phyloP scores from a whole-genome alignment of 30 jellyfish, hydroid and myxozoan genomes.

The Nemopilema nomurai region DNA sequence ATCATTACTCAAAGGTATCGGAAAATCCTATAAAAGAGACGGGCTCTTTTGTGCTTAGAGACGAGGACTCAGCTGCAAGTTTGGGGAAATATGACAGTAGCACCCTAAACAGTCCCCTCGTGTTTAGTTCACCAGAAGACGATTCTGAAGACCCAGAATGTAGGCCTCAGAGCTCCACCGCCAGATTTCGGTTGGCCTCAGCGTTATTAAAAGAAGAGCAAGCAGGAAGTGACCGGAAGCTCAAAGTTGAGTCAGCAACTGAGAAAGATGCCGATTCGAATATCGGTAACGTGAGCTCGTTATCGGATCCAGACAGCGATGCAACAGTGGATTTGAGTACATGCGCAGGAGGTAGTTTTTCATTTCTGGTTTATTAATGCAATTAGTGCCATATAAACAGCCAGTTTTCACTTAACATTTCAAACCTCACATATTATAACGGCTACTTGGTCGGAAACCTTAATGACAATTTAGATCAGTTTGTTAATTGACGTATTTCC shows the following conservation, averaged over 20 bases:
- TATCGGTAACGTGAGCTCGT: neutral
- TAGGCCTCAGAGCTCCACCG: neutral
- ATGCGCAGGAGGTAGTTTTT: neutral
- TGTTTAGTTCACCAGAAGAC: slow-evolving; percentile 17
- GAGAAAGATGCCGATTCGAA: neutral
- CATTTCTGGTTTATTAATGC: neutral
- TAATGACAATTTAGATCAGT: neutral
- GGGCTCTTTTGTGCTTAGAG: neutral
- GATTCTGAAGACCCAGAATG: neutral
- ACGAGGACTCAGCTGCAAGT: neutral
- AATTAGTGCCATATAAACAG: neutral
- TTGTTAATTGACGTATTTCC: no score
- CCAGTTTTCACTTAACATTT: neutral
- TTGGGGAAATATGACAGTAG: neutral
- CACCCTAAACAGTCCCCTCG: neutral
- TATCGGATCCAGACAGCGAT: neutral
- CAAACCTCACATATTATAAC: neutral
- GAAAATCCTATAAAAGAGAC: no score
- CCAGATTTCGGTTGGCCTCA: neutral
- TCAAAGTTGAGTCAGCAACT: slow-evolving; percentile 5
- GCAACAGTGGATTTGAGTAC: neutral
- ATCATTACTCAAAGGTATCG: no score
- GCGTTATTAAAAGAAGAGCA: neutral
- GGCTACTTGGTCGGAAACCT: neutral
- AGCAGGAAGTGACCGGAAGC: neutral